Percentiles rank a stretch among this genome's conserved stretches.
These are phyloP conservation scores for Pseudomugil gertrudae DNA, from an alignment of 2,797 vertebrate species.

Conservation along the genomic window DNA sequence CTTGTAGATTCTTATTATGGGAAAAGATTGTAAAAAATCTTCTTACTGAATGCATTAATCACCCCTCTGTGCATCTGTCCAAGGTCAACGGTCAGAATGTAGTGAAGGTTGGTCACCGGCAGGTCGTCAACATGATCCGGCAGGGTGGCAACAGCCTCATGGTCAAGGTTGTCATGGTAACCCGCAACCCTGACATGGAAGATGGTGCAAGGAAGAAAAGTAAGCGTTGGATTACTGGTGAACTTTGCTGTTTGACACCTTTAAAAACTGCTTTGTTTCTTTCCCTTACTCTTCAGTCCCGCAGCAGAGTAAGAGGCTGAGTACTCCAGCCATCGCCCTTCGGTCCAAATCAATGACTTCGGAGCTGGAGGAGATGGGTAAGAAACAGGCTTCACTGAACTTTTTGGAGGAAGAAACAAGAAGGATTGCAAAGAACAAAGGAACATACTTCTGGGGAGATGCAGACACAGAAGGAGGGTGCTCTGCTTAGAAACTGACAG, in stretches of 20 bases:
- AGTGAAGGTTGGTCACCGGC: constrained; percentile 93
- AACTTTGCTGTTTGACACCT: neutral
- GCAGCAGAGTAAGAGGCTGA: constrained; percentile 91
- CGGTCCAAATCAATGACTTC: constrained; percentile 97
- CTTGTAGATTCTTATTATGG: no score
- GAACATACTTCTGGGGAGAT: constrained; percentile 15
- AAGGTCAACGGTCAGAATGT: constrained; percentile 96
- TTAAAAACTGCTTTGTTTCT: constrained; percentile 7
- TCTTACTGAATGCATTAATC: no score
- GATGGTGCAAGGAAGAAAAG: constrained; percentile 92
- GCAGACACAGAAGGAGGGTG: constrained; percentile 8
- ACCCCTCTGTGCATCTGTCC: neutral
- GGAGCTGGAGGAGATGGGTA: constrained; percentile 96
- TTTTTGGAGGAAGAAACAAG: neutral
- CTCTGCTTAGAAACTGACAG: constrained; percentile 28
- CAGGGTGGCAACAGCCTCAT: constrained; percentile 95
- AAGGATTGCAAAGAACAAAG: constrained; percentile 11
- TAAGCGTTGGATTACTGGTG: constrained; percentile 58
- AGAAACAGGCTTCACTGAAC: constrained; percentile 58
- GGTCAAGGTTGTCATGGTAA: constrained; percentile 97
- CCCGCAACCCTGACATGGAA: constrained; percentile 93
- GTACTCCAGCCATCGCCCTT: constrained; percentile 89
- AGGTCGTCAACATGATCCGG: constrained; percentile 96
- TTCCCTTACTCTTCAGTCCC: constrained; percentile 74
- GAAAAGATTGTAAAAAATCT: no score